Evolutionary conservation across 2,797 vertebrate genomes (phyloP), one percentile per base, ranked within the genome.

Genomic region (Zalophus californianus): DNA sequence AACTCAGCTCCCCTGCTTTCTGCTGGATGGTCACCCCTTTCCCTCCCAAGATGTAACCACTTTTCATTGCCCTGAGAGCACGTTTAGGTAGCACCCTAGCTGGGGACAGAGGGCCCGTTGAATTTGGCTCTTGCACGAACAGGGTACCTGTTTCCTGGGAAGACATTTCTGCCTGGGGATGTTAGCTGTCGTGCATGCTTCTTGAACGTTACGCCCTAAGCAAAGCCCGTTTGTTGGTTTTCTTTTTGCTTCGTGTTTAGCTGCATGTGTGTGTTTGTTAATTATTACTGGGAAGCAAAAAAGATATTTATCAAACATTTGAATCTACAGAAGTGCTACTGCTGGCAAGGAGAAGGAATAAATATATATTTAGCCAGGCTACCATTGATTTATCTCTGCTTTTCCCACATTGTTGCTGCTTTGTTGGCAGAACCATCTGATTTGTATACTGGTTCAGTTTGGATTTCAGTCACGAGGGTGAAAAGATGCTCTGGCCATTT

Each of bases 241-340:
- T n/a, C 20, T 10, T 83, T 87, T 54, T 94, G 50, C 70, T 79
- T 84, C 7, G 7, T 83, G 60, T 91, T 89, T 80, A 72, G 25
- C 35, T 27, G 7, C 35, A 15, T 35, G 54, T 32, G 32, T 95
- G 25, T 95, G 86, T 97, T 80, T 92, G 77, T 94, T 97, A 95
- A 91, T 96, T 95, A 77, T 92, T 83, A 84, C 62, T 79, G 54
- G 62, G 90, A 93, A 94, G 41, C 54, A 95, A 72, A 93, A 95
- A 54, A 86, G 78, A 64, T 54, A 79, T 82, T 94, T 91, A 86
- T 91, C 52, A 60, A 73, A 62, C 85, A 84, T 75, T 96, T 84
- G 93, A 89, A 72, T 93, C 79, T 83, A 27, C 50, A 91, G 66
- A 79, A 66, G 48, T 86, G 62, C 18, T 41, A 35, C 35, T 79